Base-by-base conservation (phyloP, 2,113 vertebrate species). In the Corythoichthys haematopterus region DNA sequence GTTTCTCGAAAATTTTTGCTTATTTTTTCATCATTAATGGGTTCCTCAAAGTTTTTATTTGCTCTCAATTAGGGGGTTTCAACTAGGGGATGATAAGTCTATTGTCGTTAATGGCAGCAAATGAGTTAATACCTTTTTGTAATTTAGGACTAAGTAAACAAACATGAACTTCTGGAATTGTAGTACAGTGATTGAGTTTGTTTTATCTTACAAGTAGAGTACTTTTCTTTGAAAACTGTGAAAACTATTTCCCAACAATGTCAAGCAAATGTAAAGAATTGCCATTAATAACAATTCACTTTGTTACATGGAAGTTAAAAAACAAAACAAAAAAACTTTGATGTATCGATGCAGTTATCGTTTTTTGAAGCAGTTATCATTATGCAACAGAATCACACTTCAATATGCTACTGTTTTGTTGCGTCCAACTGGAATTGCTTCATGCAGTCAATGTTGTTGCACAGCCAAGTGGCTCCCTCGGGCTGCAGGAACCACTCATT, bases 331-430 rank as follows among this genome's bases (percentile, higher is more conserved):
- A 60, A 65, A 2, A 78, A 70, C 76, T 35, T 75, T 68, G 47
- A 67, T 1, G 55, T 20, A 53, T 66, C 59, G 61, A 80, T 71
- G 79, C 48, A 75, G 73, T 10, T 71, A 68, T 48, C 43, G 74
- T 87, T 82, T 28, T 28, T 28, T 28, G 61, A 80, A 74, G 79
- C 48, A 75, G 73, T 10, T 71, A 68, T 48, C 43, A 76, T 87
- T 82, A 72, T 72, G 70, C 69, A 80, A 81, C 68, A 56, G 45
- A 45, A 69, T 15, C 0, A 48, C 20, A 70, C 69, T 74, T 73
- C 35, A 76, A 62, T n/a, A 40, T 13, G 15, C 48, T 60, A 72
- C 58, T 58, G 15, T 74, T 53, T 64, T n/a, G 16, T 14, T 38
- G 14, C 15, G 43, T 83, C 77, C 74, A 77, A 64, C 59, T 80